Conservation (phyloP, 2,113 vertebrate genomes). For the Motacilla alba region DNA sequence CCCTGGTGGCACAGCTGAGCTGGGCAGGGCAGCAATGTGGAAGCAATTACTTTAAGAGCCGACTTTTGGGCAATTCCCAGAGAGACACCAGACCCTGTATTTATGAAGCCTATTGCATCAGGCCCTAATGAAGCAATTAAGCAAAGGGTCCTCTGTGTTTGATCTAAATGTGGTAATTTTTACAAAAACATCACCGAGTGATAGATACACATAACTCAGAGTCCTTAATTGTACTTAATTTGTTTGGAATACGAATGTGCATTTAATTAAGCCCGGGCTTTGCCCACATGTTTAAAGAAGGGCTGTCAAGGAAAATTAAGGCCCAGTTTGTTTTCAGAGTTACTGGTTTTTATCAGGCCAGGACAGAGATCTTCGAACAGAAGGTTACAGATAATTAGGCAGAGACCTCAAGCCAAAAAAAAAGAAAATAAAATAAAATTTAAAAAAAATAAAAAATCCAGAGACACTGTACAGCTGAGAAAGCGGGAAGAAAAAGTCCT, state of each 20-base stretch:
- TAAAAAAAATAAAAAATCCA: background rate
- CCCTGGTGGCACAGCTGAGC: conserved; percentile 76
- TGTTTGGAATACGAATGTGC: conserved; percentile 99
- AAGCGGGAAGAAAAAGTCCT: conserved; percentile 52
- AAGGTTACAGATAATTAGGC: conserved; percentile 85
- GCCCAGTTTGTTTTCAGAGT: conserved; percentile 90
- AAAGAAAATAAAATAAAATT: background rate
- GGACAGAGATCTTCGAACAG: conserved; percentile 80
- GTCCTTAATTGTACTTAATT: conserved; percentile 99
- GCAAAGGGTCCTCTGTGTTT: conserved; percentile 91
- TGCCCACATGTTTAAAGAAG: conserved; percentile 91
- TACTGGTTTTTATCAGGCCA: conserved; percentile 94
- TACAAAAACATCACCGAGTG: conserved; percentile 97
- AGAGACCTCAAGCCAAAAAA: conserved; percentile 65
- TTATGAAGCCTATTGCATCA: conserved; percentile 89
- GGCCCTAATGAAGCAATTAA: conserved; percentile 99
- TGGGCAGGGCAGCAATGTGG: conserved; percentile 87
- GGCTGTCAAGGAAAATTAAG: conserved; percentile 99
- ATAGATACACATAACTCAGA: conserved; percentile 99
- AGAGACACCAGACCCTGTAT: conserved; percentile 90
- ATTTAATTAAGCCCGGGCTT: conserved; percentile 96
- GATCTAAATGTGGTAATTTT: conserved; percentile 99
- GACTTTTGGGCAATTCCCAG: conserved; percentile 93
- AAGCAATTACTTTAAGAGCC: conserved; percentile 96
- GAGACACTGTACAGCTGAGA: conserved; percentile 59